Evolutionary conservation across 2,888 invertebrate genomes (phyloP).

Genomic region (Rhaphigaster nebulosa): DNA sequence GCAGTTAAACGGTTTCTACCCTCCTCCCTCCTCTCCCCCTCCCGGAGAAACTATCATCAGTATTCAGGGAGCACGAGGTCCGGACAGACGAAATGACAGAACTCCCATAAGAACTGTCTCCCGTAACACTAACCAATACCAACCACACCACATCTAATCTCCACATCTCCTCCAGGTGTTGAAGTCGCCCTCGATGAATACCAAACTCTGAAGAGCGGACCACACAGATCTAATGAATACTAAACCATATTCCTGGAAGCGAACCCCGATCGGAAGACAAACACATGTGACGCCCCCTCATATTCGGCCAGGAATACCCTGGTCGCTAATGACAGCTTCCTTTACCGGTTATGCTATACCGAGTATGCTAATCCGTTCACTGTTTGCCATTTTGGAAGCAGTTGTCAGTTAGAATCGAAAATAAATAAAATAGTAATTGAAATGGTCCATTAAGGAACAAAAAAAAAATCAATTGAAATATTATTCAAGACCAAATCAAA

Average conservation of each 20-base stretch:
- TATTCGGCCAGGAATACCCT: neutral
- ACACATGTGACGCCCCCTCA: constrained; percentile 1
- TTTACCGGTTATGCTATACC: too few species aligned
- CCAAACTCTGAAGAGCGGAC: neutral
- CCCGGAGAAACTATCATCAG: neutral
- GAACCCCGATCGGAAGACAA: constrained; percentile 23
- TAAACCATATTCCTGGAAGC: constrained; percentile 47
- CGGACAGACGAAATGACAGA: constrained; percentile 6
- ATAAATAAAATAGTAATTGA: too few species aligned
- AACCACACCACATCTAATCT: constrained; percentile 18
- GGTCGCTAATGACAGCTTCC: neutral
- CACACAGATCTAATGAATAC: constrained; percentile 47
- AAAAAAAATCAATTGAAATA: too few species aligned
- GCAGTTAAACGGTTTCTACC: constrained; percentile 16
- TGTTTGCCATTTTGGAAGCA: neutral
- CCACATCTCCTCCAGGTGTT: constrained; percentile 37
- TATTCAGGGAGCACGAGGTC: neutral
- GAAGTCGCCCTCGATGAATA: constrained; percentile 43
- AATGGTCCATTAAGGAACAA: too few species aligned
- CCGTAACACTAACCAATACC: constrained; percentile 34
- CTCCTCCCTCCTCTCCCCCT: too few species aligned
- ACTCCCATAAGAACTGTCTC: constrained; percentile 42
- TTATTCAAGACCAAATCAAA: too few species aligned
- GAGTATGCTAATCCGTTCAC: neutral
- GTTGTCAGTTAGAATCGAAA: neutral